Evolutionary conservation across 2,888 invertebrate genomes (phyloP).

Genomic region (Campoplex nolae): DNA sequence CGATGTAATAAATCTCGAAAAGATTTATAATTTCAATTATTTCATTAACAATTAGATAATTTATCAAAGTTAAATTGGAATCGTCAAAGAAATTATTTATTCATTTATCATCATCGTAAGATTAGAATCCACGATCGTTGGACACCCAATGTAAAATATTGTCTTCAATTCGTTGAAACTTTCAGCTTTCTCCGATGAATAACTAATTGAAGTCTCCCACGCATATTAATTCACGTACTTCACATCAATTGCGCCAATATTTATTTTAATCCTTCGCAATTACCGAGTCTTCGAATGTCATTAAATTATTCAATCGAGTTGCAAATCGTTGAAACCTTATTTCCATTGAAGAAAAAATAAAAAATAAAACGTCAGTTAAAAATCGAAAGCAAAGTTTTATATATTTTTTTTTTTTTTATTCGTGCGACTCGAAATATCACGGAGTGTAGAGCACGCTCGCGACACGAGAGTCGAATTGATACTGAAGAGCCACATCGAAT

Average conservation of each 20-base stretch:
- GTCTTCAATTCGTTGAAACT: background rate
- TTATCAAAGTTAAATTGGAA: too few relatives aligned
- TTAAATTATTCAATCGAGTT: background rate
- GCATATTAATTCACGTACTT: background rate
- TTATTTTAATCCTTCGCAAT: background rate
- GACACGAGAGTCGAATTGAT: slow-evolving; percentile 62
- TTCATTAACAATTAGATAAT: too few relatives aligned
- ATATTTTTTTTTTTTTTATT: background rate
- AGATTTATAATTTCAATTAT: too few relatives aligned
- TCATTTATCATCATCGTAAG: too few relatives aligned
- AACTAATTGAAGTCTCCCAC: background rate
- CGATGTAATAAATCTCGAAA: too few relatives aligned
- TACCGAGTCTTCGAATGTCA: background rate
- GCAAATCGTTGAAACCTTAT: background rate
- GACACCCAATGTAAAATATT: background rate
- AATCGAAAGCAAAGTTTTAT: background rate
- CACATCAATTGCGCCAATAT: background rate
- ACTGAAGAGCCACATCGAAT: slow-evolving; percentile 63
- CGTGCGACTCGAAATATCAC: background rate
- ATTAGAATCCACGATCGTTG: background rate
- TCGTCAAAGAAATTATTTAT: too few relatives aligned
- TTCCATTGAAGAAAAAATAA: background rate
- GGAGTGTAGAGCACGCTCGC: slow-evolving; percentile 10
- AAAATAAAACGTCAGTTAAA: background rate
- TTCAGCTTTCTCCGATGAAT: background rate